Conservation (phyloP, 2,888 invertebrate species). For the Alloplasta piceator region DNA sequence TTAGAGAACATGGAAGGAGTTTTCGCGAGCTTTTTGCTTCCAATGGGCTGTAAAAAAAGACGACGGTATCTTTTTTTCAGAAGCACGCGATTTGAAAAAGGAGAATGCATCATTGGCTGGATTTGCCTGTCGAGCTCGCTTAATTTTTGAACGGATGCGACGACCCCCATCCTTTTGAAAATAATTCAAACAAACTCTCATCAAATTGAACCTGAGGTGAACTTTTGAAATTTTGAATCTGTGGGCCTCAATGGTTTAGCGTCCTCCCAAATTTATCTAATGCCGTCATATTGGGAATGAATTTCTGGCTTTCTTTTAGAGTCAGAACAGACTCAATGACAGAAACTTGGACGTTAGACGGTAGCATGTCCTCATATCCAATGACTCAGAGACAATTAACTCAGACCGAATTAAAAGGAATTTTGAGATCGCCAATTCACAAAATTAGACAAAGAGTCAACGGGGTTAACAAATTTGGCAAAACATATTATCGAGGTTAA, state of each 20-base stretch:
- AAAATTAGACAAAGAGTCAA: no score
- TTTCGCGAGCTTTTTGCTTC: conserved; percentile 23
- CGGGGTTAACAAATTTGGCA: conserved; percentile 46
- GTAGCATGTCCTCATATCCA: conserved; percentile 39
- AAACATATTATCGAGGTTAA: conserved; percentile 48
- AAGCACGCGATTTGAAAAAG: neutral
- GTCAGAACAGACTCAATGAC: conserved; percentile 35
- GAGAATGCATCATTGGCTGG: conserved; percentile 2
- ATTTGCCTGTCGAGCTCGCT: conserved; percentile 39
- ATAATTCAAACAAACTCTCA: conserved; percentile 25
- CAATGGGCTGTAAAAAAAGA: conserved; percentile 43
- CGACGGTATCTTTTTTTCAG: conserved; percentile 9
- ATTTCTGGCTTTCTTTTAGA: conserved; percentile 48
- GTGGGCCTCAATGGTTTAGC: conserved; percentile 35
- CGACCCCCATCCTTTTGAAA: conserved; percentile 31
- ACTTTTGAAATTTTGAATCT: conserved; percentile 28
- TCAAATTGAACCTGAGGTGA: neutral
- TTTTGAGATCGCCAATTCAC: conserved; percentile 40
- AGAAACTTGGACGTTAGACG: conserved; percentile 42
- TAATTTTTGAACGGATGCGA: conserved; percentile 39
- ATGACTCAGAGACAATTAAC: conserved; percentile 23
- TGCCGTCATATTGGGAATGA: conserved; percentile 40
- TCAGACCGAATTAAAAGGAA: conserved; percentile 37
- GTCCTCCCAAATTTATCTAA: conserved; percentile 4
- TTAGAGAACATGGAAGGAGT: conserved; percentile 41